phyloP scores from a whole-genome alignment of 2,113 vertebrate genomes.

The Nycticebus coucang region DNA sequence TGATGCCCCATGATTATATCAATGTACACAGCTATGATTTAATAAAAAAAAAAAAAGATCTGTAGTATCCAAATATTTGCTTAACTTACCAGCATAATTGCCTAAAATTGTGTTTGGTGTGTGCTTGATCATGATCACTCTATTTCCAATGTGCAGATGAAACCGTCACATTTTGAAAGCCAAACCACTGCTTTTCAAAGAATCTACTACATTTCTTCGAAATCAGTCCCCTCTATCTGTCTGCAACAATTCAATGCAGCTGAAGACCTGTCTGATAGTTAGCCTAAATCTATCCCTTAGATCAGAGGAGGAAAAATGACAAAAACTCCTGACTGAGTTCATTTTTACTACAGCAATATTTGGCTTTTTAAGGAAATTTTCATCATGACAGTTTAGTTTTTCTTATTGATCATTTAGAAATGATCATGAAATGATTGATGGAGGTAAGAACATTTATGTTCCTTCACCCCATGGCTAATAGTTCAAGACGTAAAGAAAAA shows the following conservation, averaged over 20 bases:
- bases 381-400: background rate
- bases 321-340: background rate
- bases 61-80: background rate
- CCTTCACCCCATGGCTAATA: background rate
- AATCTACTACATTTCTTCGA: background rate
- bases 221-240: background rate
- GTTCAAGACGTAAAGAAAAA: background rate
- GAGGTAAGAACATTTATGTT: background rate
- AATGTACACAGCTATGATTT: no score
- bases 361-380: slow-evolving; percentile 30
- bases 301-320: background rate
- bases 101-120: background rate
- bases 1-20: no score
- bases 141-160: background rate
- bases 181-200: background rate
- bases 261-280: background rate
- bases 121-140: background rate
- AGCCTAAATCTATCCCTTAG: background rate
- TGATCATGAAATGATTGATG: background rate
- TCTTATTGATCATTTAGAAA: background rate
- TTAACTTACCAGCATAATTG: background rate
- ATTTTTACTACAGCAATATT: background rate
- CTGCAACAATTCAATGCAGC: background rate
- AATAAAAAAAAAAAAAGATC: no score
- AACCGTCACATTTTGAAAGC: background rate